Percentiles rank a stretch among this genome's conserved stretches.
These are phyloP conservation scores for Dilophus febrilis DNA, from an alignment of 2,888 invertebrate species.

Conservation along the genomic window DNA sequence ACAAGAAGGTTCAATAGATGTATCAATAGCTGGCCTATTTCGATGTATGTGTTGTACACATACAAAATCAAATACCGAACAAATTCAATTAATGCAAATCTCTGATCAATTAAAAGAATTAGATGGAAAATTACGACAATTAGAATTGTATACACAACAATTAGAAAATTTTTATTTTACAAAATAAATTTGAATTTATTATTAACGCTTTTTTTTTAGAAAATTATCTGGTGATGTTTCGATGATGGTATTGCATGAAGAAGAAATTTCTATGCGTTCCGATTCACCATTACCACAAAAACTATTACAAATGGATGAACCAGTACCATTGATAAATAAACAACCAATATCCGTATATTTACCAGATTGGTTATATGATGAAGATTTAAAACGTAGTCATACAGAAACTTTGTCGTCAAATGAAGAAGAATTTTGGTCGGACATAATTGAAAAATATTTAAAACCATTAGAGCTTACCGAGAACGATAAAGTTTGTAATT, in stretches of 20 bases:
- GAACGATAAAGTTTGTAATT: slow-evolving; percentile 32
- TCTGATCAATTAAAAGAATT: slow-evolving; percentile 29
- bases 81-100: slow-evolving; percentile 28
- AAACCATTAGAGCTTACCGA: slow-evolving; percentile 52
- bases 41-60: slow-evolving; percentile 36
- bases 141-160: slow-evolving; percentile 25
- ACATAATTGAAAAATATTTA: slow-evolving; percentile 57
- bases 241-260: slow-evolving; percentile 5
- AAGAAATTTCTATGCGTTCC: background rate
- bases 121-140: slow-evolving; percentile 26
- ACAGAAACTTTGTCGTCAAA: slow-evolving; percentile 43
- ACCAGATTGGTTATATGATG: slow-evolving; percentile 50
- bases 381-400: slow-evolving; percentile 43
- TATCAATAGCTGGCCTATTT: slow-evolving; percentile 36
- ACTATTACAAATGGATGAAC: background rate
- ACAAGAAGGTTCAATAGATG: slow-evolving; percentile 33
- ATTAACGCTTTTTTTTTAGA: slow-evolving; percentile 6
- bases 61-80: slow-evolving; percentile 28
- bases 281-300: slow-evolving; percentile 1
- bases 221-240: slow-evolving; percentile 8
- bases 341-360: slow-evolving; percentile 13
- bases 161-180: background rate
- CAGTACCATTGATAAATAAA: background rate
- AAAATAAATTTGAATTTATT: background rate
- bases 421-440: slow-evolving; percentile 63